phyloP scores from a whole-genome alignment of 2,797 vertebrate species.

The Spizella passerina region DNA sequence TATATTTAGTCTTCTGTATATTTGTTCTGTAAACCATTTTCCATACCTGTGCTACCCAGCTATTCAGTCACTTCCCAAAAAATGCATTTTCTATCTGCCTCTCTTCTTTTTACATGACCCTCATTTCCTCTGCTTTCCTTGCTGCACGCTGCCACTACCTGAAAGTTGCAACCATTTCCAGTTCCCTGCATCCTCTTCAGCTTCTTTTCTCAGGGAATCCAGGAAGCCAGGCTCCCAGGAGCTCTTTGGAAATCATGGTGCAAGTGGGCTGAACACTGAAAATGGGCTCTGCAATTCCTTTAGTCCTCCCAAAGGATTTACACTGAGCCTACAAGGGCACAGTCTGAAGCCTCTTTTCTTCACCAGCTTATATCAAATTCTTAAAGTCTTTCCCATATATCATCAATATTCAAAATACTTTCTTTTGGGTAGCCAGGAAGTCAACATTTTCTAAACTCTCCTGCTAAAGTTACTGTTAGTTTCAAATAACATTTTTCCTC shows the following conservation, averaged over 20 bases:
- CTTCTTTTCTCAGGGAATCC: neutral
- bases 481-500: neutral
- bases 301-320: neutral
- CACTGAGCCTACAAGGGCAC: neutral
- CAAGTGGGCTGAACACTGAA: neutral
- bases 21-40: conserved; percentile 1
- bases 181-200: neutral
- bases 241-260: neutral
- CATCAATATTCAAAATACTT: neutral
- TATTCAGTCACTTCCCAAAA: neutral
- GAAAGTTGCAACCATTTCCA: neutral
- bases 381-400: neutral
- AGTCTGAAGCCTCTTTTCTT: neutral
- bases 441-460: neutral
- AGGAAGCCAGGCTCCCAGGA: neutral
- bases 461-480: neutral
- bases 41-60: neutral
- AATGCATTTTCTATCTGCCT: neutral
- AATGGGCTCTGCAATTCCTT: neutral
- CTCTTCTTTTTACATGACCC: neutral
- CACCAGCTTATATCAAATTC: neutral
- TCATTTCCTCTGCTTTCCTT: neutral
- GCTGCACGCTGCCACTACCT: neutral
- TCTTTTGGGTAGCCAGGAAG: neutral
- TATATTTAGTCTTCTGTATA: conserved; percentile 38